Evolutionary conservation across 2,888 invertebrate genomes (phyloP), one percentile per base, ranked within the genome.

Genomic region (Polyommatus iphigenia): DNA sequence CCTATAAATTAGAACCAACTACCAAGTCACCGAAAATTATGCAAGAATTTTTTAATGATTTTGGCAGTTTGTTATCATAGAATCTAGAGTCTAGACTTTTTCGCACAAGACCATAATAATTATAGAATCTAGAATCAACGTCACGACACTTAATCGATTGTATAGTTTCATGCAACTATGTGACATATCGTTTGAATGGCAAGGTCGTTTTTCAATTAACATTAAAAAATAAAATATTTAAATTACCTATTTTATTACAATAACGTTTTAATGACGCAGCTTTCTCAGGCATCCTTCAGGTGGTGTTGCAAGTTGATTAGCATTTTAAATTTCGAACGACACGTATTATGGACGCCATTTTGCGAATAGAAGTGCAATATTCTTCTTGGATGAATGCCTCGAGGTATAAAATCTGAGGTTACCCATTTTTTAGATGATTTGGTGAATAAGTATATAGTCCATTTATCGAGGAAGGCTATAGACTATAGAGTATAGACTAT

Each of bases 251-350:
- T 29, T 67, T 67, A 67, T 67, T 67, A 67, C 13, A 67, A 67
- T 67, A 29, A 67, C 24, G 13, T 67, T 29, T 67, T 67, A 67
- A 29, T 67, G 62, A 67, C 24, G 62, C 29, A 67, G 62, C 62
- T 67, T 67, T 67, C 62, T 67, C 62, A 67, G 62, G 62, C 62
- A 67, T 67, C 62, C 62, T 67, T 67, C 62, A 67, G 59, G 62
- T 67, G 15, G 15, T 67, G 62, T 10, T 67, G 62, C 29, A 67
- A 67, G 24, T 67, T 10, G 10, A 67, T 67, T 67, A 29, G 62
- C 62, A 67, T 67, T 67, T 67, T 29, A 67, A 67, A 29, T 67
- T 67, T 67, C 29, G 24, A 67, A 67, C 62, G 24, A 62, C 62
- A 62, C 24, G 20, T 10, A 13, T 59, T 59, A 59, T 10, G 10